Percentiles rank a stretch among this genome's conserved stretches.
These are phyloP conservation scores for Cancer borealis DNA, from an alignment of 2,888 invertebrate genomes.

Conservation along the genomic window DNA sequence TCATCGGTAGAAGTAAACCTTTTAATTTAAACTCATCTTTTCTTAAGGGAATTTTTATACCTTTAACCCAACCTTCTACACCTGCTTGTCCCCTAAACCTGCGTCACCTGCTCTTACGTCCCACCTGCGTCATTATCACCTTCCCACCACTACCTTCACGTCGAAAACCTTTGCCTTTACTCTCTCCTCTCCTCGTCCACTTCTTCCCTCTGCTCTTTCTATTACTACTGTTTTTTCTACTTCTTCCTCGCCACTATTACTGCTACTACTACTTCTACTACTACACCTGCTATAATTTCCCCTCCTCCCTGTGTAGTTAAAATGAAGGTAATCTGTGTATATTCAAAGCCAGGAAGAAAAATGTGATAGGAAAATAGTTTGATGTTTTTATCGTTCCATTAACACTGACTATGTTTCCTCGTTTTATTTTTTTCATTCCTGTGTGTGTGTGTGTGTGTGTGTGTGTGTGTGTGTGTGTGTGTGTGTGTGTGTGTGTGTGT, in stretches of 20 bases:
- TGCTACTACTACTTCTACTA: no score
- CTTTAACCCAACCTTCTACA: neutral
- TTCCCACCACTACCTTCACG: neutral
- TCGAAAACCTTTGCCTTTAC: neutral
- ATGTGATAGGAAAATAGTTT: no score
- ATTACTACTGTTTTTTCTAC: neutral
- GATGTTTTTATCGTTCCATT: no score
- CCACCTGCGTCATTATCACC: neutral
- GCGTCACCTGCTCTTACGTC: neutral
- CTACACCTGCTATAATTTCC: no score
- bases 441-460: neutral
- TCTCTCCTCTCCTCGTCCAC: neutral
- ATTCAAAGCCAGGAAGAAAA: no score
- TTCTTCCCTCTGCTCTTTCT: neutral
- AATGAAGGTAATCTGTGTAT: no score
- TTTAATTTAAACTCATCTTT: neutral
- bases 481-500: constrained; percentile 40
- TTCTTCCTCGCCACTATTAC: no score
- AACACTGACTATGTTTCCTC: no score
- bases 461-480: constrained; percentile 40
- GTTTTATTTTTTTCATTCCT: no score
- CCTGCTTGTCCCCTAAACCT: neutral
- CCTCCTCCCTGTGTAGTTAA: no score
- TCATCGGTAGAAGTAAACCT: neutral
- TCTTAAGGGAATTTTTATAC: neutral